Evolutionary conservation across 2,113 vertebrate species (phyloP).

Genomic region (Chaenogobius annularis): DNA sequence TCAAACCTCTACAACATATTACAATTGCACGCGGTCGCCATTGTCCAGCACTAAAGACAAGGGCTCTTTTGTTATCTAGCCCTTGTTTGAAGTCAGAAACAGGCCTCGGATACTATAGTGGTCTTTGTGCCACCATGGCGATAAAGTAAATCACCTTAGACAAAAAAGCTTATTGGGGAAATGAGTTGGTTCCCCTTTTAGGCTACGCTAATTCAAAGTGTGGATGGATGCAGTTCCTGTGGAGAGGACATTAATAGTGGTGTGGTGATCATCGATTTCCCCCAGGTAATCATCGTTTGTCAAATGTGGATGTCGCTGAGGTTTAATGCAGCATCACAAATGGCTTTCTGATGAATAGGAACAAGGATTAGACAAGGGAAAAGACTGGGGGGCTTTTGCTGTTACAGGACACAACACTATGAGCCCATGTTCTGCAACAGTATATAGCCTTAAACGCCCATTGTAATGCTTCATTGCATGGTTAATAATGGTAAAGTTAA

Average conservation of each 20-base stretch:
- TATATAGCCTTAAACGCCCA: background rate
- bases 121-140: constrained; percentile 10
- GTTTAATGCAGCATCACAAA: constrained; percentile 72
- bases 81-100: constrained; percentile 41
- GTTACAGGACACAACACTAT: constrained; percentile 8
- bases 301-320: constrained; percentile 58
- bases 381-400: constrained; percentile 16
- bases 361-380: constrained; percentile 46
- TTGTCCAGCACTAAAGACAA: constrained; percentile 37
- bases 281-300: constrained; percentile 71
- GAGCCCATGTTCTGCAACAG: constrained; percentile 8
- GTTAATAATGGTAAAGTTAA: too few species aligned
- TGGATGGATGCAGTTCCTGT: constrained; percentile 55
- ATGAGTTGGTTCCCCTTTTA: constrained; percentile 33
- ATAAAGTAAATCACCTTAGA: constrained; percentile 45
- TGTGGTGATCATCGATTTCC: constrained; percentile 71
- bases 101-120: constrained; percentile 6
- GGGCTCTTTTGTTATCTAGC: constrained; percentile 44
- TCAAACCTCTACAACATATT: constrained; percentile 20
- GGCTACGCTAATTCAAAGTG: constrained; percentile 25
- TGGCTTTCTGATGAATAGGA: constrained; percentile 72
- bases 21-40: constrained; percentile 31
- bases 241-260: constrained; percentile 61
- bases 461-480: background rate
- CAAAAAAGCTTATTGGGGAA: constrained; percentile 50